phyloP scores from a whole-genome alignment of 2,888 invertebrate genomes.

The Eupeodes latifasciatus region DNA sequence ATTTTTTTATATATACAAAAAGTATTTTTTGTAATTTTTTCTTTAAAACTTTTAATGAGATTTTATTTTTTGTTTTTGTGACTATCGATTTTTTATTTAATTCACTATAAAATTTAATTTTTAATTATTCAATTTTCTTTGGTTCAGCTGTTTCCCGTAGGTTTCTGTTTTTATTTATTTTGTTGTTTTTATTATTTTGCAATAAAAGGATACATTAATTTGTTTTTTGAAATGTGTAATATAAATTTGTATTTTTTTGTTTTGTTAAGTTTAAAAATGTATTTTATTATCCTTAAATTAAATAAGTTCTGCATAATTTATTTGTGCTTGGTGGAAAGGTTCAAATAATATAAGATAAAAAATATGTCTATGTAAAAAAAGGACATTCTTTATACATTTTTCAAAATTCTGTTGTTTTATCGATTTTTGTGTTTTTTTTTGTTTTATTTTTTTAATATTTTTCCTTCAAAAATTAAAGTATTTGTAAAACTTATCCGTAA shows the following conservation, averaged over 20 bases:
- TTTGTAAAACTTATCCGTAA: constrained; percentile 59
- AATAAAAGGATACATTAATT: constrained; percentile 43
- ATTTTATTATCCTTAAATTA: constrained; percentile 36
- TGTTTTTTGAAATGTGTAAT: constrained; percentile 38
- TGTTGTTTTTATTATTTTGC: constrained; percentile 14
- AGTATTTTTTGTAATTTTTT: constrained; percentile 62
- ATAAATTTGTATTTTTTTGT: constrained; percentile 35
- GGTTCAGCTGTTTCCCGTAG: constrained; percentile 61
- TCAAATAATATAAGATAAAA: constrained; percentile 24
- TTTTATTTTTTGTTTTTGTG: constrained; percentile 43
- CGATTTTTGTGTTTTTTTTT: constrained; percentile 48
- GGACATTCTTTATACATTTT: constrained; percentile 50
- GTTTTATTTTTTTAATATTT: neutral
- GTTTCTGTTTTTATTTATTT: constrained; percentile 38
- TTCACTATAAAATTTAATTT: constrained; percentile 36
- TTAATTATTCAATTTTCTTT: constrained; percentile 48
- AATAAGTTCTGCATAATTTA: constrained; percentile 54
- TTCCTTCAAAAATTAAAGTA: constrained; percentile 54
- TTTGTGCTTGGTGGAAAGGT: constrained; percentile 60
- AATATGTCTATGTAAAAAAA: constrained; percentile 11
- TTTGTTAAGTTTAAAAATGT: constrained; percentile 43
- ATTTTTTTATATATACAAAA: constrained; percentile 67
- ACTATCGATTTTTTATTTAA: constrained; percentile 36
- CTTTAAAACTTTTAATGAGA: constrained; percentile 37
- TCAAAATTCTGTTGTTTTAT: constrained; percentile 72